Evolutionary conservation across 1,140 invertebrate species (phyloP).

Genomic region (Drosophila tsacasi): DNA sequence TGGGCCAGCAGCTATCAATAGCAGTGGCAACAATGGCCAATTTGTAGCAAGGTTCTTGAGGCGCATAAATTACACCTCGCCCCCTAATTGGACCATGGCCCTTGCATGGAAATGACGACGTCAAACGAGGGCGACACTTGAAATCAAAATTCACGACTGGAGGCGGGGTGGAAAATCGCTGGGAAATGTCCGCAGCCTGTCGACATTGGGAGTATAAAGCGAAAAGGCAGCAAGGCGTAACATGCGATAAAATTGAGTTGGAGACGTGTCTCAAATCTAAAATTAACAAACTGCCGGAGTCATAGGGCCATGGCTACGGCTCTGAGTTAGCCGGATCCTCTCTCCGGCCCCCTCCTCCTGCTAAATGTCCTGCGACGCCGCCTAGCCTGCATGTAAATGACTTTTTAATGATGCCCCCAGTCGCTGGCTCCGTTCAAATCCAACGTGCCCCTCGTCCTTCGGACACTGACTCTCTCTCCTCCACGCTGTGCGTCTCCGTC

Average conservation of each 20-base stretch:
- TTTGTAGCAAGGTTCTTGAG: conserved; percentile 71
- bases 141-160: conserved; percentile 72
- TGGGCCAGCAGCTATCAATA: conserved; percentile 58
- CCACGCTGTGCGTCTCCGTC: conserved; percentile 26
- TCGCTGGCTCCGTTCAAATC: conserved; percentile 1
- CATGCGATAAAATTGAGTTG: conserved; percentile 84
- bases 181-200: conserved; percentile 34
- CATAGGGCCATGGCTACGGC: conserved; percentile 23
- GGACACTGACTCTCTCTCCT: neutral
- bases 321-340: conserved; percentile 43
- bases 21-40: conserved; percentile 74
- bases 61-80: conserved; percentile 75
- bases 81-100: conserved; percentile 69
- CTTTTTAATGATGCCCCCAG: conserved; percentile 77
- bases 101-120: conserved; percentile 61
- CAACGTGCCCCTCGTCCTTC: conserved; percentile 2
- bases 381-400: conserved; percentile 79
- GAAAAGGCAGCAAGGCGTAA: conserved; percentile 81
- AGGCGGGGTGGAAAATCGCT: conserved; percentile 3
- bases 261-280: conserved; percentile 83
- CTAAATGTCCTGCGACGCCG: conserved; percentile 64
- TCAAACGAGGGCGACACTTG: conserved; percentile 53
- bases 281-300: conserved; percentile 75
- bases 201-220: conserved; percentile 54
- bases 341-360: conserved; percentile 3